Base-by-base conservation (phyloP, 2,888 invertebrate genomes). In the Deroplatys truncata region DNA sequence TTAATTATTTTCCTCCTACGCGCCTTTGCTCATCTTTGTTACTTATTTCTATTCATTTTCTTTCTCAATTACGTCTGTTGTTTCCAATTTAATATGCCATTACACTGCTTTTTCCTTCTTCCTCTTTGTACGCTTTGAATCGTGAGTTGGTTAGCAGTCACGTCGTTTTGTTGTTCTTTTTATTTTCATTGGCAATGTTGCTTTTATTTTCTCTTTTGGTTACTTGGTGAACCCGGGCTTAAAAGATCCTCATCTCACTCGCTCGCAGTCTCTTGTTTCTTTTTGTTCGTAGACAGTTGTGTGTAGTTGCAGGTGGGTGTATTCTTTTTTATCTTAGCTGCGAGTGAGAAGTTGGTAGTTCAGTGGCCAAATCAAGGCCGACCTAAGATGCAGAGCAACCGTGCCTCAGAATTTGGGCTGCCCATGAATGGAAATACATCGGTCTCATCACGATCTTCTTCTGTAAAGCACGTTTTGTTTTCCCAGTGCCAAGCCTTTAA, bases 281-380 rank as follows among this genome's bases (percentile, higher is more conserved):
- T 72, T 72, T 72, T 72, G 20, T 72, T 72, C 56, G 20, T 72
- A 72, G 56, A 72, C 20, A 72, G 56, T 72, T 72, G 56, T 72
- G 56, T 72, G 25, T 72, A 82, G 83, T 87, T 86, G 87, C 87
- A 87, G 87, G 87, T 87, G 87, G 87, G 87, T 83, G 82, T 83
- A 72, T 28, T 87, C 83, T 87, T 87, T 87, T 82, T 87, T 83
- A 87, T 87, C 83, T 87, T 82, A 72, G 87, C 83, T 87, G 28
- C 1, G 28, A 87, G 83, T 72, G 31, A 43, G 56, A 72, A 72
- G 86, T n/a, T 25, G 56, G 56, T 87, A 83, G 87, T 87, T 87
- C 87, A 83, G n/a, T 87, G 87, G 83, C 87, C 87, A 87, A 35
- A 83, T 72, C 87, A 87, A 87, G 87, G 87, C 87, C 87, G 83